Base-by-base conservation (phyloP, 2,888 invertebrate species). In the Xylota sylvarum region DNA sequence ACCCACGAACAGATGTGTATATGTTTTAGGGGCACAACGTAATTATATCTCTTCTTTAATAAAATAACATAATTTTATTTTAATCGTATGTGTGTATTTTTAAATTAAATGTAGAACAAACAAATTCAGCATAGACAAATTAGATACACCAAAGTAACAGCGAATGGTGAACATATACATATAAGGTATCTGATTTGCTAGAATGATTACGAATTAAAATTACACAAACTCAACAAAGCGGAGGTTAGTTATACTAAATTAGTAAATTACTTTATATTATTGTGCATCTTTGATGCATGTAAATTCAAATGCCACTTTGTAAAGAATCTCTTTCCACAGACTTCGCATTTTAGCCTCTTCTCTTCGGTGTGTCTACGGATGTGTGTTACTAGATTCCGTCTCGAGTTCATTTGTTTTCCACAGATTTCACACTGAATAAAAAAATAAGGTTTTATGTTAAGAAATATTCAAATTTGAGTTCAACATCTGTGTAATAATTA, bases 331-430 rank as follows among this genome's bases (percentile, higher is more conserved):
- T 86, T 86, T 2, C 77, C 82, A 30, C 86, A 86, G 5, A 69
- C 78, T 64, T 86, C 86, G 10, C 86, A 86, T 30, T 86, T 86
- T 0, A 86, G 67, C 55, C 40, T 77, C 30, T 86, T 86, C n/a
- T 86, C 86, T 19, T 86, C 86, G 7, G 81, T 86, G 43, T 86
- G 86, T 30, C 86, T 19, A 0, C 86, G 86, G 10, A 82, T 56
- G 23, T 86, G 86, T 30, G 86, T 82, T 14, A 86, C 86, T 14
- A 86, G 35, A 48, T 86, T 86, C 30, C 86, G 72, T 9, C 86
- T 67, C 4, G 86, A 82, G 12, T 86, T 86, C 86, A 86, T 86
- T 69, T 82, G 72, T n/a, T 86, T 86, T 9, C 86, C 86, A 64
- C 86, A 86, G 14, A 82, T 73, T 1, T 86, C 64, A 19, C 86